Percentiles rank a stretch among this genome's conserved stretches.
Conservation (phyloP, 2,888 invertebrate genomes). For the Dorcus parallelipipedus region DNA sequence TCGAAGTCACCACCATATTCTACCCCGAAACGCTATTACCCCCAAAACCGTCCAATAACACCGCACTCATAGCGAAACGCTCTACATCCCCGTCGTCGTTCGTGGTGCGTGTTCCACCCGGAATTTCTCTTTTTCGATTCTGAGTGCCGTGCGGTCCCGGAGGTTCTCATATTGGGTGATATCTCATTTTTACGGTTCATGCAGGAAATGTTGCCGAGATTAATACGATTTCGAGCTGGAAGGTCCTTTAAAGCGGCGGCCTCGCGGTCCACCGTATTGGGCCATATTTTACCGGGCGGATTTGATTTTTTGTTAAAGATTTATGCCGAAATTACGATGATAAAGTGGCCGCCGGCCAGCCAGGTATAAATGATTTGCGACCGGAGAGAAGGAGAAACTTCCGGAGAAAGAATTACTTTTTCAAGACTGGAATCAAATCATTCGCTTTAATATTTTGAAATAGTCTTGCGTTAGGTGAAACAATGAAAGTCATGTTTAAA, state of each 20-base stretch:
- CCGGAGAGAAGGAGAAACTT: too few relatives aligned
- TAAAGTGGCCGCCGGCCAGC: too few relatives aligned
- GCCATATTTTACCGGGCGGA: slow-evolving; percentile 21
- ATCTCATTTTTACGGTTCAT: slow-evolving; percentile 36
- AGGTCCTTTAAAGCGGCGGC: slow-evolving; percentile 9
- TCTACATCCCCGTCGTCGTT: neutral
- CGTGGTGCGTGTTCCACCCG: neutral
- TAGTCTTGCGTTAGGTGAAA: too few relatives aligned
- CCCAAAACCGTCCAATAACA: too few relatives aligned
- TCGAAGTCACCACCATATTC: too few relatives aligned
- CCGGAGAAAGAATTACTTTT: too few relatives aligned
- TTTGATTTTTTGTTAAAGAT: slow-evolving; percentile 4
- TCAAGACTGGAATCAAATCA: too few relatives aligned
- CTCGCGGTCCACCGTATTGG: slow-evolving; percentile 10
- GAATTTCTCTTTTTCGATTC: slow-evolving; percentile 12
- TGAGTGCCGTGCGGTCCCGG: slow-evolving; percentile 11
- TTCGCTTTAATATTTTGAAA: too few relatives aligned
- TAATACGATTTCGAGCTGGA: slow-evolving; percentile 36
- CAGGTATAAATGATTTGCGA: too few relatives aligned
- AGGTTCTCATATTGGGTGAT: slow-evolving; percentile 23
- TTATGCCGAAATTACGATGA: too few relatives aligned
- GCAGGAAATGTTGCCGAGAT: slow-evolving; percentile 38
- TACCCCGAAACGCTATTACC: too few relatives aligned
- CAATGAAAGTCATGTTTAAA: too few relatives aligned
- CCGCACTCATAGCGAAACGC: neutral